Evolutionary conservation across 2,888 invertebrate species (phyloP).

Genomic region (Eristalinus sepulchralis): DNA sequence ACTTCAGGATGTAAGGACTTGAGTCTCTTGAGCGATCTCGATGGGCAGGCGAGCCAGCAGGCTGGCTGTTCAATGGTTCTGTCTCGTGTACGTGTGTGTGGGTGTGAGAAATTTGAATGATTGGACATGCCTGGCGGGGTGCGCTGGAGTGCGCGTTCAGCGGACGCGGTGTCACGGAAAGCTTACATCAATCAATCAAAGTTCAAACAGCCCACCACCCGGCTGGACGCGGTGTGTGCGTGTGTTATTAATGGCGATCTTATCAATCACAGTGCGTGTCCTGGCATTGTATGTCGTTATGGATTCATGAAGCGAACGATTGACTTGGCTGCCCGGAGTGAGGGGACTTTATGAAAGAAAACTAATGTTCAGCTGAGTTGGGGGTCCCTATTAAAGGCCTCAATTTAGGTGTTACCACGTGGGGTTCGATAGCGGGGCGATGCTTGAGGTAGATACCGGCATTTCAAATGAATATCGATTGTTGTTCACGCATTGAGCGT

Average conservation of each 20-base stretch:
- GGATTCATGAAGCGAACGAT: conserved; percentile 39
- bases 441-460: background rate
- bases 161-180: conserved; percentile 13
- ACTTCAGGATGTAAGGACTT: conserved; percentile 3
- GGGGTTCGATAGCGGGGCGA: background rate
- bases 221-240: background rate
- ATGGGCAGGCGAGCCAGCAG: background rate
- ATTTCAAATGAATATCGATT: background rate
- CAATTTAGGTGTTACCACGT: background rate
- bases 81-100: background rate
- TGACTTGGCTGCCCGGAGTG: background rate
- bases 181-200: conserved; percentile 62
- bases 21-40: conserved; percentile 16
- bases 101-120: conserved; percentile 4
- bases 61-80: background rate
- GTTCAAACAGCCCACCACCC: conserved; percentile 44
- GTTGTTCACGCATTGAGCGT: background rate
- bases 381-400: background rate
- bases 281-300: conserved; percentile 18
- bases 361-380: background rate
- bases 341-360: background rate
- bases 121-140: background rate
- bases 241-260: conserved; percentile 28
- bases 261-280: conserved; percentile 45
- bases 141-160: background rate